Evolutionary conservation across 2,113 vertebrate genomes (phyloP), one percentile per base, ranked within the genome.

Genomic region (Pterocles burchelli): DNA sequence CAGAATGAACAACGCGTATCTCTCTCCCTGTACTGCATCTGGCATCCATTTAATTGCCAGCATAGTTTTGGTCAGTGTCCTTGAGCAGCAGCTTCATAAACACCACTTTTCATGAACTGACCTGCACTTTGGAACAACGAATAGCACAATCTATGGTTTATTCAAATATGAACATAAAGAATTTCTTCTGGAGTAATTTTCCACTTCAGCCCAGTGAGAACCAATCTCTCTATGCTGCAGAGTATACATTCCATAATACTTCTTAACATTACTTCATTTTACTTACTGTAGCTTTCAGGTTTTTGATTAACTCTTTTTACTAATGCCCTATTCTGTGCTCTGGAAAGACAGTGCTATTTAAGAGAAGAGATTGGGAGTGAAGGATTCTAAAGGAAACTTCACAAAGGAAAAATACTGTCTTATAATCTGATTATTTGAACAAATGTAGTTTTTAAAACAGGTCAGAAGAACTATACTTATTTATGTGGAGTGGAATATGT

Each of bases 81-180:
- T 89, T 63, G 55, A 93, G 79, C 15, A 17, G 89, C 10, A 93
- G 89, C 84, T 79, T 89, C 89, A 79, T 11, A 70, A 95, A 61
- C 36, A 22, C 74, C 92, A 76, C 79, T 79, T 77, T 9, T 25
- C 83, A 17, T 34, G 58, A 90, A 83, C 85, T 92, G 65, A 74
- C 63, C 96, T 95, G 98, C 98, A 98, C 98, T 98, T 98, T 97
- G 24, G 70, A 96, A 96, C 91, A 59, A 71, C 9, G 3, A 82
- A 88, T 85, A 95, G 96, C 95, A 96, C 95, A 97, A 70, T 65
- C 78, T 82, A 13, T 43, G 74, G 70, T 73, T 96, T 85, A 87
- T 82, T 96, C 91, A 89, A 46, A 48, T 34, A 82, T 4, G 70
- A 88, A 91, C 66, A 54, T 20, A 59, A 82, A 81, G 76, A 91